Base-by-base conservation (phyloP, 2,888 invertebrate genomes). In the Parascotia fuliginaria region DNA sequence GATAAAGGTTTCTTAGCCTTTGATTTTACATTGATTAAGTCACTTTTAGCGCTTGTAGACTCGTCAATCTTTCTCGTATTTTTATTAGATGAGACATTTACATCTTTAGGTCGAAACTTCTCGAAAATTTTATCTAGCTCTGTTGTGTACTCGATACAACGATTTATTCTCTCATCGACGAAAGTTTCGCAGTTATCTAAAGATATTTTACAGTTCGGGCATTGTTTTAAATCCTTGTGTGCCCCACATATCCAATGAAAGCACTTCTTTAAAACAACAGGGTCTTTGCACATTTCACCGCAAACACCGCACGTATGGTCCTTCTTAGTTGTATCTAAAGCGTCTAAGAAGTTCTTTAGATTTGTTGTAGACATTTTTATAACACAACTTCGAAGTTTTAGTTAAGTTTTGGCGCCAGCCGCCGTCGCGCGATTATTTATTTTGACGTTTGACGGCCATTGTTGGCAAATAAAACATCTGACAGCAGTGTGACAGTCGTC, bases 181-280 rank as follows among this genome's bases (percentile, higher is more conserved):
- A 67, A 88, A 0, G 72, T 74, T 6, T 63, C 71, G 44, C 77
- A 78, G 0, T 77, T 79, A 14, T 79, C 73, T 2, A 89, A 56
- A 2, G 77, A 71, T 14, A 69, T 70, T 29, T 77, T 65, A 42
- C 91, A 92, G 1, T 66, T 77, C 0, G 90, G 89, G 53, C 91
- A 91, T 0, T 61, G 56, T 36, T 77, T 73, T 34, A 89, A 60
- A 11, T 44, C 62, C 27, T 85, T 85, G 70, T 92, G 92, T 38
- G 77, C 76, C 0, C 73, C 70, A 57, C 92, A 92, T 53, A 92
- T 79, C 0, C 87, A 58, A 52, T 92, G 92, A 50, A 85, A 90
- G 67, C 92, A 92, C 64, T 81, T 77, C 42, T 83, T 87, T n/a
- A 92, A 57, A 5, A 84, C 85, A 2, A 88, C 81, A 0, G 91